A percentile compares a stretch with the other conserved stretches of the same genome.
These are phyloP conservation scores for Dolichoris vasculosae DNA, from an alignment of 1,140 invertebrate species.

Conservation along the genomic window DNA sequence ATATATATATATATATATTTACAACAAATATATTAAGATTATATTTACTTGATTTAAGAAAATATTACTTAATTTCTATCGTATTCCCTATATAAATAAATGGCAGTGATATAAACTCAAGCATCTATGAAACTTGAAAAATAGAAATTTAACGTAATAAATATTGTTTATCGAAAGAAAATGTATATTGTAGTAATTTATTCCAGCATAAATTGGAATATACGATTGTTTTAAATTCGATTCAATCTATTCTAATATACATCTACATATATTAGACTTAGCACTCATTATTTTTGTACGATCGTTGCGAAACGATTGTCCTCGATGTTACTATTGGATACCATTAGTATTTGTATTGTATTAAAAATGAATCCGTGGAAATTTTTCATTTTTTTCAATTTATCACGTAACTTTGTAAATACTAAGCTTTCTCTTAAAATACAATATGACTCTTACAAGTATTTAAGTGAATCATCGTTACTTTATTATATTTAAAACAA, in stretches of 20 bases:
- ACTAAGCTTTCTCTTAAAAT: too few species aligned
- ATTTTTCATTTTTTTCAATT: too few species aligned
- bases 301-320: background rate
- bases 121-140: background rate
- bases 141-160: too few species aligned
- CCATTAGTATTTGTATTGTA: background rate
- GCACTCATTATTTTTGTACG: background rate
- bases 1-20: too few species aligned
- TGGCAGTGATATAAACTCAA: background rate
- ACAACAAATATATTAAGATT: background rate
- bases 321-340: background rate
- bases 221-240: background rate
- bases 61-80: background rate
- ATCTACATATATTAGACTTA: background rate
- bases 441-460: too few species aligned
- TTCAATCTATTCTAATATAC: background rate
- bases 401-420: too few species aligned
- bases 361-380: background rate
- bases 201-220: background rate
- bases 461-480: too few species aligned
- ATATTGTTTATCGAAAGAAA: too few species aligned
- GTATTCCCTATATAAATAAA: background rate
- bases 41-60: background rate
- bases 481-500: too few species aligned
- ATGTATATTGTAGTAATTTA: background rate